Evolutionary conservation across 2,797 vertebrate species (phyloP).

Genomic region (Hydrophis major): DNA sequence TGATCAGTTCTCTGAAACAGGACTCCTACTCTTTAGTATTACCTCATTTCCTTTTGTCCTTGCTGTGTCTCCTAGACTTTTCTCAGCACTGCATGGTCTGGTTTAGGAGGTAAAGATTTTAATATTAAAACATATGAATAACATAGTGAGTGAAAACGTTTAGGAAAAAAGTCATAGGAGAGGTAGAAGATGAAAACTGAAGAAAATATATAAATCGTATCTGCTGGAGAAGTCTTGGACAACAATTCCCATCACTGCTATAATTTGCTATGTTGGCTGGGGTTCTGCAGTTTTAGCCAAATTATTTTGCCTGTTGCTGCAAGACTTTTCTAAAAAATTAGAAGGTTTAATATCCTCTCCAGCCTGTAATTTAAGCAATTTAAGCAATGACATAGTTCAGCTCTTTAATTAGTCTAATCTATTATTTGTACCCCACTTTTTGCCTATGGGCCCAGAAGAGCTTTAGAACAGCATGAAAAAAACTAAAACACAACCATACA

Average conservation of each 20-base stretch:
- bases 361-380: background rate
- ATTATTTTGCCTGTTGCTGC: background rate
- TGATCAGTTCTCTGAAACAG: background rate
- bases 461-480: background rate
- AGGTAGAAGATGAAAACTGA: background rate
- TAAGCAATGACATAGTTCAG: background rate
- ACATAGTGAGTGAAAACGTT: background rate
- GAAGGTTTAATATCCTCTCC: background rate
- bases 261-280: background rate
- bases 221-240: background rate
- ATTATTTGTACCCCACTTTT: background rate
- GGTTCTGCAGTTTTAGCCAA: background rate
- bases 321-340: background rate
- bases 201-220: background rate
- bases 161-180: background rate
- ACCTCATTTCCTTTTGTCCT: background rate
- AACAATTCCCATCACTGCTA: background rate
- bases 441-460: background rate
- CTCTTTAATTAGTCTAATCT: background rate
- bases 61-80: background rate
- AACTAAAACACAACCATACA: background rate
- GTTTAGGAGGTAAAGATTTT: background rate
- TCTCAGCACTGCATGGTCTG: background rate
- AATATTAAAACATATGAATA: background rate
- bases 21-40: background rate